Evolutionary conservation across 2,113 vertebrate species (phyloP).

Genomic region (Scytalopus superciliaris): DNA sequence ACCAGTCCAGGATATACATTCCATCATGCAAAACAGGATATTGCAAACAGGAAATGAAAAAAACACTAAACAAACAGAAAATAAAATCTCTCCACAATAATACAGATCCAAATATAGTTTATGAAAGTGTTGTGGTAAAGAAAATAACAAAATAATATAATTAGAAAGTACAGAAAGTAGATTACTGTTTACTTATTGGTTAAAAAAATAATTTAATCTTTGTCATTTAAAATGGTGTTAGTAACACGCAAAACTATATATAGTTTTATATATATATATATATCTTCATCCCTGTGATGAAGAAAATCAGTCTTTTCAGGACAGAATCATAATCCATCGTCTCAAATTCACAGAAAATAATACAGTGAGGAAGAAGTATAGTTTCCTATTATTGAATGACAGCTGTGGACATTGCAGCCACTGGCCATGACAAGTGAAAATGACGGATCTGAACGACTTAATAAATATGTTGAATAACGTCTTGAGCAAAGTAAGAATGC

Average conservation of each 20-base stretch:
- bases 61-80: not conserved
- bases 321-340: not conserved
- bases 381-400: not conserved
- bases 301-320: not conserved
- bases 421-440: not conserved
- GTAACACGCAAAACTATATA: not conserved
- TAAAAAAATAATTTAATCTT: not conserved
- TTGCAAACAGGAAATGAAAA: not conserved
- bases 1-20: not conserved
- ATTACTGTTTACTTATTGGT: not conserved
- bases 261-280: too few species aligned
- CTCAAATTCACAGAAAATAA: not conserved
- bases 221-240: not conserved
- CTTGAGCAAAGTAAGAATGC: not conserved
- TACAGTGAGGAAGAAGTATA: not conserved
- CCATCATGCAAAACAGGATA: not conserved
- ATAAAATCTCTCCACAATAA: not conserved
- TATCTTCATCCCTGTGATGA: too few species aligned
- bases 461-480: not conserved
- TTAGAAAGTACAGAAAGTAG: not conserved
- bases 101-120: not conserved
- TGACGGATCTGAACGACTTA: not conserved
- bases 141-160: not conserved
- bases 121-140: not conserved
- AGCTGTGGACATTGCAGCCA: not conserved